Evolutionary conservation across 1,140 invertebrate species (phyloP).

Genomic region (Sweltsa coloradensis): DNA sequence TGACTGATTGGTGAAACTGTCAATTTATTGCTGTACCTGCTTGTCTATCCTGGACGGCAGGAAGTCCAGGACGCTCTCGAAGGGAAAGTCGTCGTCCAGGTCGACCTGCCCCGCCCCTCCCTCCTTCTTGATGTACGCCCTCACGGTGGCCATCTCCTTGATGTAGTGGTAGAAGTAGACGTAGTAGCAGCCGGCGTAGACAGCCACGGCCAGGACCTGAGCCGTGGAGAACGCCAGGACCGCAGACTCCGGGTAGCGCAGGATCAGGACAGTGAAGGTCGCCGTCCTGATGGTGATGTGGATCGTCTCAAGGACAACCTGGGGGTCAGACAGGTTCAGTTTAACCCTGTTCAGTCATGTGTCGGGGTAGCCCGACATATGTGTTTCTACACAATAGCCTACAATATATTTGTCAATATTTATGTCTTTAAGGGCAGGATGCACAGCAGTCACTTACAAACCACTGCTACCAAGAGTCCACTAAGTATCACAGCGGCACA

Average conservation of each 20-base stretch:
- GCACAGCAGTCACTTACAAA: no score
- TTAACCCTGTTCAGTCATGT: no score
- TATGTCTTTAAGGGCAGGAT: no score
- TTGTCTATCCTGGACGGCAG: conserved; percentile 48
- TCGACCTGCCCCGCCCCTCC: conserved; percentile 28
- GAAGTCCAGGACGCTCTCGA: conserved; percentile 56
- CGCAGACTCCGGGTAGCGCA: conserved; percentile 52
- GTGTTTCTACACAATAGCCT: no score
- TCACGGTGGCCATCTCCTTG: conserved; percentile 23
- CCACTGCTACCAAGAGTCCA: no score
- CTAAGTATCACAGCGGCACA: no score
- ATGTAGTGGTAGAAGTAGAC: conserved; percentile 68
- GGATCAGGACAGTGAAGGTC: conserved; percentile 57
- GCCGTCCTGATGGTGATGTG: conserved; percentile 63
- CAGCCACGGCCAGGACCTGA: conserved; percentile 30
- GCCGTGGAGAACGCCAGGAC: conserved; percentile 71
- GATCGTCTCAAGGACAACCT: conserved; percentile 61
- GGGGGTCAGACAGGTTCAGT: no score
- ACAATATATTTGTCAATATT: no score
- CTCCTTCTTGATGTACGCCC: conserved; percentile 22
- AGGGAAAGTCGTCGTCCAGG: conserved; percentile 56
- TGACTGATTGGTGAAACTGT: no score
- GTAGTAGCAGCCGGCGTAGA: conserved; percentile 42
- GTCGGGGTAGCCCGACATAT: no score
- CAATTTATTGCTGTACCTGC: conserved; percentile 28